A percentile compares a stretch with the other conserved stretches of the same genome.
Evolutionary conservation across 2,797 vertebrate genomes (phyloP).

Genomic region (Lepilemur ruficaudatus): DNA sequence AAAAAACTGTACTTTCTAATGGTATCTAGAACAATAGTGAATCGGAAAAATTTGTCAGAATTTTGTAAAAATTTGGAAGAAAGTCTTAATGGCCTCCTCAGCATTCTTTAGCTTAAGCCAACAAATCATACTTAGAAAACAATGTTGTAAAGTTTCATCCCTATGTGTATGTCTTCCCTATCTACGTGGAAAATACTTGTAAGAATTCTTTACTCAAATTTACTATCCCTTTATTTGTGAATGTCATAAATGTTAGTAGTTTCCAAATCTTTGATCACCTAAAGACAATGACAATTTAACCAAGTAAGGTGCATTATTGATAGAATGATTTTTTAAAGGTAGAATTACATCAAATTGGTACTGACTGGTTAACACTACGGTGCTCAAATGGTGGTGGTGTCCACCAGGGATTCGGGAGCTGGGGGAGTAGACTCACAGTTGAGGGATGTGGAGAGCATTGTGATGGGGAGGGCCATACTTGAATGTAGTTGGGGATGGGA

Average conservation of each 20-base stretch:
- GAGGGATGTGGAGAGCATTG: too few species aligned
- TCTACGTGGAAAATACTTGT: neutral
- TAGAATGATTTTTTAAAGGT: neutral
- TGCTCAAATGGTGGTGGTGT: too few species aligned
- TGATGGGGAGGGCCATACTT: too few species aligned
- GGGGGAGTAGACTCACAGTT: too few species aligned
- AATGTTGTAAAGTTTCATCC: neutral
- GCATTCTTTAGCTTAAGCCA: conserved; percentile 19
- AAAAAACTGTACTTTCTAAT: conserved; percentile 64
- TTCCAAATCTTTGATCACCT: neutral
- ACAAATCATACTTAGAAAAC: neutral
- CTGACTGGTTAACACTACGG: too few species aligned
- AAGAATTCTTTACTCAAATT: neutral
- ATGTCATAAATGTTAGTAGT: neutral
- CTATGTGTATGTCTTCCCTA: neutral
- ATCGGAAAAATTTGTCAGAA: conserved; percentile 48
- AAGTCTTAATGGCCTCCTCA: neutral
- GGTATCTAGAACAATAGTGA: conserved; percentile 39
- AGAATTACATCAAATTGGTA: neutral
- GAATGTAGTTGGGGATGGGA: too few species aligned
- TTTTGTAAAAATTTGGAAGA: conserved; percentile 50
- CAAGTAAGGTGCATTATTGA: neutral
- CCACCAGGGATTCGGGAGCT: too few species aligned
- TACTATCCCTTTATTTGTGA: neutral
- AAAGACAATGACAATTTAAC: conserved; percentile 15